Evolutionary conservation across 1,140 invertebrate genomes (phyloP).

Genomic region (Halyomorpha halys): DNA sequence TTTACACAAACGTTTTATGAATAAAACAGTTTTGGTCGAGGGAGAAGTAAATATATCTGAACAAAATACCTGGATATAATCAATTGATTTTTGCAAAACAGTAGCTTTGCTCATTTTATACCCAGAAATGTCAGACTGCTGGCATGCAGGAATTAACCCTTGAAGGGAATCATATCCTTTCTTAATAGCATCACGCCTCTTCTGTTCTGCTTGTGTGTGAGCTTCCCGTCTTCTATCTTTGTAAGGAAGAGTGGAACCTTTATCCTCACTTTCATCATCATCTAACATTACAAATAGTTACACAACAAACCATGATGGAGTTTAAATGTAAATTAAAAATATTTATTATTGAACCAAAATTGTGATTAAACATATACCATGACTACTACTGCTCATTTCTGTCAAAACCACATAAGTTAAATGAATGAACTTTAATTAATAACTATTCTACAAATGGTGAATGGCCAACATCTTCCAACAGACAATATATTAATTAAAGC

Average conservation of each 20-base stretch:
- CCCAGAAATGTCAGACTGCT: constrained; percentile 71
- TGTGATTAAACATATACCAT: constrained; percentile 26
- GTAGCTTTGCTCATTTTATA: constrained; percentile 95
- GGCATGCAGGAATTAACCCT: constrained; percentile 84
- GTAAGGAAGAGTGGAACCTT: constrained; percentile 64
- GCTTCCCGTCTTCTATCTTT: constrained; percentile 88
- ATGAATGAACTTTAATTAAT: neutral
- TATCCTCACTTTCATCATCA: constrained; percentile 11
- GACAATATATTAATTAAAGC: too few relatives aligned
- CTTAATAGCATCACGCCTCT: constrained; percentile 91
- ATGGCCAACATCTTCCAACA: too few relatives aligned
- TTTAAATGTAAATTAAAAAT: constrained; percentile 29
- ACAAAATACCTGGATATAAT: constrained; percentile 57
- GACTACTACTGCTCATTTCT: constrained; percentile 29
- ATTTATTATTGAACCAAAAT: constrained; percentile 24
- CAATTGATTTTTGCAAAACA: constrained; percentile 83
- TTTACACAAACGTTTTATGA: constrained; percentile 35
- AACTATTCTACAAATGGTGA: too few relatives aligned
- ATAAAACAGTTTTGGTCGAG: too few relatives aligned
- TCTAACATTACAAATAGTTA: constrained; percentile 22
- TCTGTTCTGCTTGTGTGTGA: constrained; percentile 95
- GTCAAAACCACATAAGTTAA: neutral
- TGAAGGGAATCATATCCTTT: constrained; percentile 88
- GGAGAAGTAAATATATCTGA: too few relatives aligned
- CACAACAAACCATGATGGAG: constrained; percentile 9